These are phyloP conservation scores for Aplysina aerophoba DNA, from an alignment of 37 sponge, comb jelly and placozoan species.

Conservation along the genomic window DNA sequence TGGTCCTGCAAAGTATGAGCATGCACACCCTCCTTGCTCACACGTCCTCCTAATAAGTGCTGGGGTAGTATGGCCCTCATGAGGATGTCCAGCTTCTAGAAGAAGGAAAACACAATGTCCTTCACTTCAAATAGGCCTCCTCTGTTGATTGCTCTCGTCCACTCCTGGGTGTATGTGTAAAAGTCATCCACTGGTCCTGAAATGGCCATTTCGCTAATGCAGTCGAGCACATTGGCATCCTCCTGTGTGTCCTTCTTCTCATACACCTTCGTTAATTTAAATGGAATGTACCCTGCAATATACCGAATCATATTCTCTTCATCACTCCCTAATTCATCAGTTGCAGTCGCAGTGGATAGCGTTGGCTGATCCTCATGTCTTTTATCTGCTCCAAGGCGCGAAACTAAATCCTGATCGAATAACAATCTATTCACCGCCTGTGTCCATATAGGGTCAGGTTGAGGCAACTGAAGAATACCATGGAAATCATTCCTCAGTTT, in stretches of 20 bases:
- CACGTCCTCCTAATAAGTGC: background rate
- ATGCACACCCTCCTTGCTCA: background rate
- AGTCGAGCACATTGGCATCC: background rate
- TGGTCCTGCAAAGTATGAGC: background rate
- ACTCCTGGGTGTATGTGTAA: background rate
- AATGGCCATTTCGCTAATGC: background rate
- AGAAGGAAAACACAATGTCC: background rate
- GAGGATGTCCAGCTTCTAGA: background rate
- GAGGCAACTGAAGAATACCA: background rate
- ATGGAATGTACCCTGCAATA: background rate
- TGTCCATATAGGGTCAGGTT: background rate
- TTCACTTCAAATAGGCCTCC: background rate
- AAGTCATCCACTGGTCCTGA: conserved; percentile 9
- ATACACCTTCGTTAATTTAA: background rate
- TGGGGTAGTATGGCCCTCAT: background rate
- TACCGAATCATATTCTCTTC: background rate
- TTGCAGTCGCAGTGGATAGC: too few relatives aligned
- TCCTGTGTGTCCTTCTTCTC: conserved; percentile 9
- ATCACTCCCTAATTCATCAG: background rate
- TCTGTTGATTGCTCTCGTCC: conserved; percentile 2
- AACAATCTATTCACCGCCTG: background rate
- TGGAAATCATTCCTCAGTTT: too few relatives aligned
- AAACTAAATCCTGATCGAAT: background rate
- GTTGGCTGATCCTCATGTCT: background rate
- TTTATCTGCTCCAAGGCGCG: background rate